Percentiles rank a stretch among this genome's conserved stretches.
Conservation (phyloP, 2,797 vertebrate species). For the Sebastes jordani region DNA sequence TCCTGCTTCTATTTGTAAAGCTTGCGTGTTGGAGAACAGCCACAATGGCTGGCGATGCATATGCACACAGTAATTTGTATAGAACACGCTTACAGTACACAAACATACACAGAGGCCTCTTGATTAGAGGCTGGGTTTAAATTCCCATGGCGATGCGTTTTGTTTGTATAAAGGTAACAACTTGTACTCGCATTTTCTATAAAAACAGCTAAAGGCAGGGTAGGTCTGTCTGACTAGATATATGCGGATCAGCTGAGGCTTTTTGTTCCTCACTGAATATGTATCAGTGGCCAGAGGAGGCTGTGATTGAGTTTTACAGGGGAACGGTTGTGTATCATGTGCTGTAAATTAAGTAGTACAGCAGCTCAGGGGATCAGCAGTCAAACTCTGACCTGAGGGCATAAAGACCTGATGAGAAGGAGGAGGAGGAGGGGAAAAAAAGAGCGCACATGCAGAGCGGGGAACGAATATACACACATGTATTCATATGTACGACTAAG, state of each 20-base stretch:
- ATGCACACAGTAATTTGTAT: conserved; percentile 6
- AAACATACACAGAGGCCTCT: conserved; percentile 7
- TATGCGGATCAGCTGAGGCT: conserved; percentile 22
- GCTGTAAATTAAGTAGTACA: conserved; percentile 50
- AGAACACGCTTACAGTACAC: not conserved
- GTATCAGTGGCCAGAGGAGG: conserved; percentile 53
- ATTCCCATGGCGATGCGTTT: conserved; percentile 5
- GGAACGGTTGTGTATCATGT: conserved; percentile 50
- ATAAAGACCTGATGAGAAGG: conserved; percentile 32
- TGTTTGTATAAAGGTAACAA: conserved; percentile 41
- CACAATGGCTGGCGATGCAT: conserved; percentile 3
- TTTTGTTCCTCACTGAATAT: conserved; percentile 61
- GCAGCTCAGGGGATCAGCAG: conserved; percentile 51
- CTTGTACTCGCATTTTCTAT: conserved; percentile 1
- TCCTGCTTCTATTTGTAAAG: conserved; percentile 39
- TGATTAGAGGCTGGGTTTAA: conserved; percentile 6
- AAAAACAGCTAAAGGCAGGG: conserved; percentile 41
- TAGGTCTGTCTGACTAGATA: conserved; percentile 9
- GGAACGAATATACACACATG: not conserved
- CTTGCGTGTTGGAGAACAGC: conserved; percentile 36
- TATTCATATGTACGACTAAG: not conserved
- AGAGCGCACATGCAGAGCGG: not conserved
- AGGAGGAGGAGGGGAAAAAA: not conserved
- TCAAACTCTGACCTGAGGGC: conserved; percentile 56
- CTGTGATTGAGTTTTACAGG: conserved; percentile 48